Evolutionary conservation across 2,113 vertebrate species (phyloP), one percentile per base, ranked within the genome.

Genomic region (Ameiurus melas): DNA sequence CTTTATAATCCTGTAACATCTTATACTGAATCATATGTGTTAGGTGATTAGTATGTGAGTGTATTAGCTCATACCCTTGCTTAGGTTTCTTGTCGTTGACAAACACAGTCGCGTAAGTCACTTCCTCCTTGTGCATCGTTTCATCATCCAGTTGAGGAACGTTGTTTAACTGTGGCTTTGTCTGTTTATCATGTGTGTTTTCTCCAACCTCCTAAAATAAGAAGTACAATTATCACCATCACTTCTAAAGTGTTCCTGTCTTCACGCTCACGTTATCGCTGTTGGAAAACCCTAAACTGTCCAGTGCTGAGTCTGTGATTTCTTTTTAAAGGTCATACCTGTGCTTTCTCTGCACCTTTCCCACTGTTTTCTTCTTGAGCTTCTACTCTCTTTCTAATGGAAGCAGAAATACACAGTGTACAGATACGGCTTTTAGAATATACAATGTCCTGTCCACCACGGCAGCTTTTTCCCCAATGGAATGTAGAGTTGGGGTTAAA

Each of bases 311-410:
- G 36, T 39, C 4, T 39, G 36, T 39, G 36, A 39, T 39, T 39
- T 39, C 43, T 80, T 33, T 58, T 5, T 82, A 13, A 60, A 36
- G 39, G 7, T 75, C 77, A 57, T 60, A 89, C 77, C 83, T 87
- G 66, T 10, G 25, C 19, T 75, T 62, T 81, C 60, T 87, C 30
- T 60, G 10, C 39, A 43, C 33, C n/a, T 55, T 30, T 17, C 53
- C 17, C 25, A 39, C 2, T 36, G 14, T 57, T 47, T 60, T 84
- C 30, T 13, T 36, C 9, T 70, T 4, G 30, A 55, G 20, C 75
- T 78, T n/a, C n/a, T 19, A 3, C 19, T 30, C 60, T 80, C 30
- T 81, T 55, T 55, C 33, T 87, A 64, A 62, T 7, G 14, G 30
- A 87, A 73, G n/a, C 36, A 87, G 57, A 60, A 25, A 16, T 22